Conservation (phyloP, 2,113 vertebrate genomes). For the Amazona vittata region DNA sequence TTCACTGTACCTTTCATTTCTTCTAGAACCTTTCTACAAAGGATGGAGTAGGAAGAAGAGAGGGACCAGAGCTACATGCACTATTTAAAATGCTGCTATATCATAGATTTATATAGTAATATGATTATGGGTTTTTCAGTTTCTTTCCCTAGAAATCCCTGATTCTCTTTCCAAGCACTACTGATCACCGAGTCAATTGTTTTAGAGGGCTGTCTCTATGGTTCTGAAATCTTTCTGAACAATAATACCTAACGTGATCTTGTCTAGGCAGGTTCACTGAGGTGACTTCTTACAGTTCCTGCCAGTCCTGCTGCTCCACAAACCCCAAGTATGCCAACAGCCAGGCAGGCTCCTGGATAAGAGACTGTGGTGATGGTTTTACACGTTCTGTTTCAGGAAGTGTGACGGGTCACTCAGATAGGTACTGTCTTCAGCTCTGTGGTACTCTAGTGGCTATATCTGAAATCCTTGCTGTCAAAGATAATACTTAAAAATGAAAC, state of each 20-base stretch:
- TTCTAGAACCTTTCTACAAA: background rate
- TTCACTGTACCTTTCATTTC: background rate
- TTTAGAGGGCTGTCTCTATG: background rate
- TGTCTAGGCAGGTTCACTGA: background rate
- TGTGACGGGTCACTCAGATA: rapidly evolving
- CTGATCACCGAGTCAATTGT: background rate
- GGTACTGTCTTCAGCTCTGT: background rate
- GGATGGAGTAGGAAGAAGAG: background rate
- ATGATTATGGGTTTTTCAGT: background rate
- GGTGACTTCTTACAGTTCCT: background rate
- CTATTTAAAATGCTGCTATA: background rate
- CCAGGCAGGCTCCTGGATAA: background rate
- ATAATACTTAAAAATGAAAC: background rate
- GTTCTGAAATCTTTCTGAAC: background rate
- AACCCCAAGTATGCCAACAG: background rate
- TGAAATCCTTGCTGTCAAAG: background rate
- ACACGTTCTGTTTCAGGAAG: background rate
- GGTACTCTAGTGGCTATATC: background rate
- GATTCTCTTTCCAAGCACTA: background rate
- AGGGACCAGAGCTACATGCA: background rate
- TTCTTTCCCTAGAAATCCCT: background rate
- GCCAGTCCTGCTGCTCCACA: background rate
- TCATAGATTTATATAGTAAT: background rate
- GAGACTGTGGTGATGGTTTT: background rate
- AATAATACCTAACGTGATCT: background rate